Conservation (phyloP, 2,113 vertebrate genomes). For the Trachemys scripta region DNA sequence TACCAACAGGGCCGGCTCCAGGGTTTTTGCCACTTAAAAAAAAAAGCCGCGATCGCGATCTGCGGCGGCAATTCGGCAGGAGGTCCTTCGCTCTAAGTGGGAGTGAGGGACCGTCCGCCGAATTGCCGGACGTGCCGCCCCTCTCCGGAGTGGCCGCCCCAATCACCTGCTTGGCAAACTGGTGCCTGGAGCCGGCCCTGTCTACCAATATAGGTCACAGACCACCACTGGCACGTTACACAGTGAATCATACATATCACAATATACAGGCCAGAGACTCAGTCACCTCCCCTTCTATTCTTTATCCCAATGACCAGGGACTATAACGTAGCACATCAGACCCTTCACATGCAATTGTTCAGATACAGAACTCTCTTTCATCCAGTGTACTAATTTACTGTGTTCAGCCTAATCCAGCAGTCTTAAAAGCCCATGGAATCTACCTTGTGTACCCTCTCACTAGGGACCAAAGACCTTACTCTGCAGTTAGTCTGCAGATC, state of each 20-base stretch:
- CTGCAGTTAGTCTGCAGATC: background rate
- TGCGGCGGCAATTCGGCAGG: too few species aligned
- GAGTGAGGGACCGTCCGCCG: too few species aligned
- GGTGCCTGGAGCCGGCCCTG: too few species aligned
- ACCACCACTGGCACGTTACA: background rate
- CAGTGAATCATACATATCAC: background rate
- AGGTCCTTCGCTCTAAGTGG: too few species aligned
- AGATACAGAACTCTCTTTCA: background rate
- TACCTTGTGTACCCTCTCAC: background rate
- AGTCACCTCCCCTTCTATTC: background rate
- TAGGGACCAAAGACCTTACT: conserved; percentile 21
- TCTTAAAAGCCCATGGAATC: conserved; percentile 31
- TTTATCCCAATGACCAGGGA: background rate
- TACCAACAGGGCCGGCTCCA: background rate
- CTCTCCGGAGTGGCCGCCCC: too few species aligned
- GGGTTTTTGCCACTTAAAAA: too few species aligned
- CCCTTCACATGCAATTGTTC: background rate
- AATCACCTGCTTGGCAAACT: too few species aligned
- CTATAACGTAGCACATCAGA: background rate
- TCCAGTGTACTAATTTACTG: background rate
- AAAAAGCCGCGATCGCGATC: too few species aligned
- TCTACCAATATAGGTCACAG: background rate
- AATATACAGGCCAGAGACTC: background rate
- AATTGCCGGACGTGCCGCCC: too few species aligned
- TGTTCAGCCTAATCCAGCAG: background rate